Base-by-base conservation (phyloP, 92 coral and sea anemone genomes). In the Heliopora coerulea region DNA sequence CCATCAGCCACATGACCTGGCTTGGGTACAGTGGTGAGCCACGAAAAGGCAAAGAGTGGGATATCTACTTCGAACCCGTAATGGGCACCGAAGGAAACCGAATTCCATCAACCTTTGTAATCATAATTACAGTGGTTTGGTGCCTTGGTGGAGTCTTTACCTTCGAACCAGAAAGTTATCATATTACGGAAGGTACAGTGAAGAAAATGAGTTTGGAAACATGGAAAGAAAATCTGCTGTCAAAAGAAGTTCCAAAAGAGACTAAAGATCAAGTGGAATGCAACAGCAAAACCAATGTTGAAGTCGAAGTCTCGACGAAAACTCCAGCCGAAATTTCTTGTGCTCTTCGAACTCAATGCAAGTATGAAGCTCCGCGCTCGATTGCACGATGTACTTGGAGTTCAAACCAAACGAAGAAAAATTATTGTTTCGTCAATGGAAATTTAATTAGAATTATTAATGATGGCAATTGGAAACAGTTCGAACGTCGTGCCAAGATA, bases 91-190 rank as follows among this genome's bases (percentile, higher is more conserved):
- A 15, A 0, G 62, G 40, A 15, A 39, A 42, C 15, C 48, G 42
- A 59, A 60, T 60, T 40, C 73, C 81, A 9, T 73, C 46, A 13
- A 27, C 65, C 46, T 75, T 23, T 26, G 48, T 75, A 3, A 62
- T 75, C 50, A 66, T 62, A 17, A 62, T 75, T 10, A 24, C 69
- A 1, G 44, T 75, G 42, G 73, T 59, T 2, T 4, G 41, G 21
- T 59, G 57, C 18, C 59, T 70, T 41, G 79, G 79, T 20, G 84
- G 84, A 11, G 84, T 80, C 20, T 80, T 80, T 49, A 29, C 48
- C 3, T 26, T 26, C n/a, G 63, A 58, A 24, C 84, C 84, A 3
- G 84, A 80, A 42, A 28, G 70, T 12, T 80, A 80, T 30, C 63
- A 29, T 19, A 29, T 80, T 12, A 21, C 28, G 13, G 39, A 62